phyloP scores from a whole-genome alignment of 2,797 vertebrate species.

The Lerista edwardsae region DNA sequence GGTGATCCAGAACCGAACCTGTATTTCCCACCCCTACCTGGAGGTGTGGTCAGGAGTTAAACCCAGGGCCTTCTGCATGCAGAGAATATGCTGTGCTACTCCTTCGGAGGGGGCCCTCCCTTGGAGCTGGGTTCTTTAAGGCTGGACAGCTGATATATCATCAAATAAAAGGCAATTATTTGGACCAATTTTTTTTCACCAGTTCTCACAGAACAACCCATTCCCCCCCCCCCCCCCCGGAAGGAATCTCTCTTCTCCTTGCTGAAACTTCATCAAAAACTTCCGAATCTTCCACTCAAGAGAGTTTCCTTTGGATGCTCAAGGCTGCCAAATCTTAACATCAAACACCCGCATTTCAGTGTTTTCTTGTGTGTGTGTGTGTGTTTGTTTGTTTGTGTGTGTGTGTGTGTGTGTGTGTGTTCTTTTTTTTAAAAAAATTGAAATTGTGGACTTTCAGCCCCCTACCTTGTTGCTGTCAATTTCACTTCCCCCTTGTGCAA shows the following conservation, averaged over 20 bases:
- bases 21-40: too few species aligned
- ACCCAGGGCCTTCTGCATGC: too few species aligned
- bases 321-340: not conserved
- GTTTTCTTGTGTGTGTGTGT: too few species aligned
- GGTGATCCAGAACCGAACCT: too few species aligned
- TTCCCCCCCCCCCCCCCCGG: not conserved
- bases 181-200: not conserved
- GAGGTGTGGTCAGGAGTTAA: too few species aligned
- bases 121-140: too few species aligned
- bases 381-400: not conserved
- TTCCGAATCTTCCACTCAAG: not conserved
- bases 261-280: not conserved
- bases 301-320: constrained; percentile 39
- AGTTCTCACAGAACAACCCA: not conserved
- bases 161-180: not conserved
- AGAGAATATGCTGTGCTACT: too few species aligned
- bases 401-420: not conserved
- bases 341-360: not conserved
- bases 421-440: too few species aligned
- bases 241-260: not conserved
- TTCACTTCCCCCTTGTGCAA: not conserved
- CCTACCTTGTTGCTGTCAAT: constrained; percentile 40
- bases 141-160: too few species aligned
- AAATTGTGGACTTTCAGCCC: constrained; percentile 31
- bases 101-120: too few species aligned